These are phyloP conservation scores for Desmophyllum pertusum DNA, from an alignment of 92 coral and sea anemone species.

Conservation along the genomic window DNA sequence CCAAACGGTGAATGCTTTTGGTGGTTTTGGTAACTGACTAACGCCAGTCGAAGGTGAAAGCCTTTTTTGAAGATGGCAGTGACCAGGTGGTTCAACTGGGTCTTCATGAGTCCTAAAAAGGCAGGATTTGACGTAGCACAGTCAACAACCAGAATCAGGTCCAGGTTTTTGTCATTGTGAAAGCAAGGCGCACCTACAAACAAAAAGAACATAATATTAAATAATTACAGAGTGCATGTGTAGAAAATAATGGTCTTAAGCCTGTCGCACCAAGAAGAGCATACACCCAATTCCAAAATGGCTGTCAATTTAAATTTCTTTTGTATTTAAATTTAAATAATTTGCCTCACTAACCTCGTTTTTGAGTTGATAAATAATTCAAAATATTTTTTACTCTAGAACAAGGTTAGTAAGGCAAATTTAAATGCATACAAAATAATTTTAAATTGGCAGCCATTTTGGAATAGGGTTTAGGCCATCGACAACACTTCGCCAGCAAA, in stretches of 20 bases:
- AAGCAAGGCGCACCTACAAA: background rate
- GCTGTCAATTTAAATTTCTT: too few relatives aligned
- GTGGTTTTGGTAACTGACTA: conserved; percentile 33
- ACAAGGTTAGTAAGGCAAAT: too few relatives aligned
- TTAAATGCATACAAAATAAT: too few relatives aligned
- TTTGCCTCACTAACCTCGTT: too few relatives aligned
- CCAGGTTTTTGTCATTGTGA: conserved; percentile 27
- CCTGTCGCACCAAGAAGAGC: too few relatives aligned
- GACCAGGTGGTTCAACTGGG: background rate
- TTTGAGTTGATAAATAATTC: too few relatives aligned
- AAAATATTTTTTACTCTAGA: too few relatives aligned
- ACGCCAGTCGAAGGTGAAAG: conserved; percentile 25
- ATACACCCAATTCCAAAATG: too few relatives aligned
- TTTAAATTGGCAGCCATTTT: too few relatives aligned
- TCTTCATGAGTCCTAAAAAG: background rate
- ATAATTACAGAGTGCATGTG: background rate
- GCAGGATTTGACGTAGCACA: conserved; percentile 24
- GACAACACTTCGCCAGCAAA: too few relatives aligned
- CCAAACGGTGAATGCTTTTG: background rate
- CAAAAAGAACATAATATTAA: background rate
- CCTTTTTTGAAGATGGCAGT: background rate
- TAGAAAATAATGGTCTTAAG: background rate
- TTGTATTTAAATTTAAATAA: too few relatives aligned
- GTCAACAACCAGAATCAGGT: conserved; percentile 22
- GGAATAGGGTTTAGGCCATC: too few relatives aligned